These are phyloP conservation scores for Sparus aurata DNA, from an alignment of 2,797 vertebrate species.

Conservation along the genomic window DNA sequence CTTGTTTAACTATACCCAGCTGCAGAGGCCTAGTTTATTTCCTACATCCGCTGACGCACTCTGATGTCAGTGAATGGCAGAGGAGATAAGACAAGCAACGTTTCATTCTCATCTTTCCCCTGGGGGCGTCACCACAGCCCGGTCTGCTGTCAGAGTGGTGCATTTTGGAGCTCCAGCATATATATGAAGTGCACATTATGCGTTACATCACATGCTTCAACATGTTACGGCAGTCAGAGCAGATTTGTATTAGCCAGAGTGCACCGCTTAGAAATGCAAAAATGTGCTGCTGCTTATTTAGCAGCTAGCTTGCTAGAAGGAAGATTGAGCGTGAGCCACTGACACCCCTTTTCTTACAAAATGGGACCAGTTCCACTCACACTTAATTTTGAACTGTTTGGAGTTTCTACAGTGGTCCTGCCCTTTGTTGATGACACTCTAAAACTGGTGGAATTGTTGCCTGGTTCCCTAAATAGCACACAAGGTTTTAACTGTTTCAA, in stretches of 20 bases:
- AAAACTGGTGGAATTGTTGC: too few species aligned
- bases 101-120: constrained; percentile 25
- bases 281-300: neutral
- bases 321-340: neutral
- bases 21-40: constrained; percentile 26
- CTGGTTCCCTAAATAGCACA: too few species aligned
- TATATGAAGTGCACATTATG: constrained; percentile 32
- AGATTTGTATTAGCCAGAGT: constrained; percentile 21
- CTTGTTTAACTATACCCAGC: neutral
- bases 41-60: constrained; percentile 23
- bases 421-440: too few species aligned
- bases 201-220: constrained; percentile 56
- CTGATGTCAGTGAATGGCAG: constrained; percentile 30
- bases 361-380: too few species aligned
- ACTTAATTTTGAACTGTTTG: too few species aligned
- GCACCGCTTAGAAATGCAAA: constrained; percentile 27
- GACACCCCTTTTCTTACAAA: too few species aligned
- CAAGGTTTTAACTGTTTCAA: too few species aligned
- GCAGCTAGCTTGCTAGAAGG: neutral
- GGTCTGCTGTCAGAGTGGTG: constrained; percentile 22
- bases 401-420: too few species aligned
- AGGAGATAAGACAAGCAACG: constrained; percentile 8
- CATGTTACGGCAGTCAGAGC: constrained; percentile 48
- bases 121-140: constrained; percentile 22
- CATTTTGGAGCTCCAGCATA: constrained; percentile 19